phyloP scores from a whole-genome alignment of 2,888 invertebrate species.

The Hetaerina titia region DNA sequence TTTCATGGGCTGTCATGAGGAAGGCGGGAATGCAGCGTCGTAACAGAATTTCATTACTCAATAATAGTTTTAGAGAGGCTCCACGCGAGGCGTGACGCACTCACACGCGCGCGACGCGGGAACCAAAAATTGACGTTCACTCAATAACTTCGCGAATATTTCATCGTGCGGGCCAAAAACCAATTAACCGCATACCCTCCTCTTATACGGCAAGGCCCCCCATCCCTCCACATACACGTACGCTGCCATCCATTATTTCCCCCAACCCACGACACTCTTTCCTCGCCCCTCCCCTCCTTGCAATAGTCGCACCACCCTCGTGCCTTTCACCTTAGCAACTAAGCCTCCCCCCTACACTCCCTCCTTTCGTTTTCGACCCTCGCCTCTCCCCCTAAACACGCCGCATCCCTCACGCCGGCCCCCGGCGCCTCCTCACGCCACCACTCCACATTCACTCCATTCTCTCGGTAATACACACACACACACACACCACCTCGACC shows the following conservation, averaged over 20 bases:
- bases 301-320: neutral
- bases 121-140: conserved; percentile 28
- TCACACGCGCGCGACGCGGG: neutral
- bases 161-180: conserved; percentile 19
- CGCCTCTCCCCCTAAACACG: neutral
- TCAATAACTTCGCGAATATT: conserved; percentile 39
- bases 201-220: neutral
- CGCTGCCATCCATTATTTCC: neutral
- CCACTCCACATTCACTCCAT: neutral
- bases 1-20: neutral
- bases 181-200: conserved; percentile 30
- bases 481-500: neutral
- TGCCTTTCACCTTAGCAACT: neutral
- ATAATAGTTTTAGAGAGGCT: neutral
- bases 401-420: neutral
- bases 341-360: neutral
- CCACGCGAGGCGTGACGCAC: neutral
- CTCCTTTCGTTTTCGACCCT: neutral
- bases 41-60: neutral
- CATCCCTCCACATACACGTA: neutral
- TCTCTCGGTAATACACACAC: neutral
- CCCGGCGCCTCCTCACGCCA: neutral
- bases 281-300: neutral
- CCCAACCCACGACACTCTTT: neutral
- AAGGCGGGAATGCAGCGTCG: neutral